phyloP scores from a whole-genome alignment of 1,140 invertebrate species.

The Lysiphlebus fabarum region DNA sequence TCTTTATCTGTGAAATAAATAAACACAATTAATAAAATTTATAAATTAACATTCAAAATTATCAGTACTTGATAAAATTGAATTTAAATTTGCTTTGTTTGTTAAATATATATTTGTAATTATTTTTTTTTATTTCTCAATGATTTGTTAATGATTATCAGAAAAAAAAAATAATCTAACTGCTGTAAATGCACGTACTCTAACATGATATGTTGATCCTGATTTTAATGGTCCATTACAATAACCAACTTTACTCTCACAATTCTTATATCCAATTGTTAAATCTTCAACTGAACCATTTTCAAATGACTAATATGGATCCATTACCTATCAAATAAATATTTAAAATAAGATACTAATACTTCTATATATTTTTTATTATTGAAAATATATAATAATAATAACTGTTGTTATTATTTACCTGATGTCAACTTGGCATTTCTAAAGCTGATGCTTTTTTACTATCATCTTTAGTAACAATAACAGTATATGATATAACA shows the following conservation, averaged over 20 bases:
- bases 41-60: background rate
- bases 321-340: too few relatives aligned
- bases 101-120: too few relatives aligned
- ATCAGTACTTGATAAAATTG: background rate
- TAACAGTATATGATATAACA: conserved; percentile 84
- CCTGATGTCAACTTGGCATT: conserved; percentile 90
- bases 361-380: conserved; percentile 3
- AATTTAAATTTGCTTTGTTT: too few relatives aligned
- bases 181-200: conserved; percentile 89
- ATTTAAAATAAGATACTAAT: too few relatives aligned
- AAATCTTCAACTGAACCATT: conserved; percentile 81
- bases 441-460: conserved; percentile 76
- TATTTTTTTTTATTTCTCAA: too few relatives aligned
- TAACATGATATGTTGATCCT: conserved; percentile 85
- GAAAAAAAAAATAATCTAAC: background rate
- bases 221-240: conserved; percentile 91
- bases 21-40: conserved; percentile 21
- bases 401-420: conserved; percentile 37
- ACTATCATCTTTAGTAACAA: conserved; percentile 84
- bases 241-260: conserved; percentile 71
- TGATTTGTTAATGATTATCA: too few relatives aligned
- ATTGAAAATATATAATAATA: background rate
- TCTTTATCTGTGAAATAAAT: conserved; percentile 67
- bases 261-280: conserved; percentile 78
- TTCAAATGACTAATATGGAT: conserved; percentile 86